These are phyloP conservation scores for Scaptomyza polygonia DNA, from an alignment of 2,888 invertebrate genomes.

Conservation along the genomic window DNA sequence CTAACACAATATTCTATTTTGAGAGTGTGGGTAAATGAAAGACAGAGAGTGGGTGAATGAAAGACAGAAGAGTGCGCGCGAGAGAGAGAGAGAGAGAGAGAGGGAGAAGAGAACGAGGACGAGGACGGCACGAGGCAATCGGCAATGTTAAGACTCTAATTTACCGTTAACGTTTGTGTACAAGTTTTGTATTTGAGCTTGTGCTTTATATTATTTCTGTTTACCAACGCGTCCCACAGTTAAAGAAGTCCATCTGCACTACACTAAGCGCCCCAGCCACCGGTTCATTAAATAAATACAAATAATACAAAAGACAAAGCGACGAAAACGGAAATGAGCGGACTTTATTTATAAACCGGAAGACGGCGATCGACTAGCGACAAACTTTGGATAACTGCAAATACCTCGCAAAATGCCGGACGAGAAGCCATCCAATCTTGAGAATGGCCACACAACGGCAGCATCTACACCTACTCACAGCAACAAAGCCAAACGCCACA, in stretches of 20 bases:
- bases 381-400: constrained; percentile 13
- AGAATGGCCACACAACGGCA: constrained; percentile 67
- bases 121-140: constrained; percentile 45
- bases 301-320: constrained; percentile 37
- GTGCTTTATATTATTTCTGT: constrained; percentile 59
- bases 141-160: constrained; percentile 64
- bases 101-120: background rate
- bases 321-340: constrained; percentile 50
- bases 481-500: constrained; percentile 49
- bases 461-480: constrained; percentile 49
- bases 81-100: background rate
- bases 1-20: constrained; percentile 1
- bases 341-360: constrained; percentile 57
- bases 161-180: constrained; percentile 70
- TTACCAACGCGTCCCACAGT: constrained; percentile 53
- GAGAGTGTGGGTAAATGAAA: background rate
- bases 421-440: constrained; percentile 57
- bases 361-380: constrained; percentile 43
- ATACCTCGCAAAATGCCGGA: constrained; percentile 62
- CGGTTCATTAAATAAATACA: constrained; percentile 28
- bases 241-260: constrained; percentile 14
- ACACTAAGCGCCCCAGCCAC: background rate
- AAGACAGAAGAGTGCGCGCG: background rate
- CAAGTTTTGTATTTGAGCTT: constrained; percentile 65
- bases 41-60: background rate